Evolutionary conservation across 2,797 vertebrate species (phyloP).

Genomic region (Orientallactaga sibirica): DNA sequence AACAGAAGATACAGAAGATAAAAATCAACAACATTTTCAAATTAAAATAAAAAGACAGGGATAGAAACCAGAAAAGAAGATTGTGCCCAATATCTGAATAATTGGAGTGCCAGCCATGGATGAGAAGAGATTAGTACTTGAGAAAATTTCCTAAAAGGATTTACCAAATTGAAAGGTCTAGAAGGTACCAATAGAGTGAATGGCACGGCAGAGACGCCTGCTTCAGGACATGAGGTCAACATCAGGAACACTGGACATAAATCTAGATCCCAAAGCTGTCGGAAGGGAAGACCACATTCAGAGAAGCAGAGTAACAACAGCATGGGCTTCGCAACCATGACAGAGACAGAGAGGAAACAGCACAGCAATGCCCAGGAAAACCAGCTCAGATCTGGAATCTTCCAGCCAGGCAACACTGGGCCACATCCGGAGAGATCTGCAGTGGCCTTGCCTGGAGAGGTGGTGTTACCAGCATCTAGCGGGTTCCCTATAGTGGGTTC

Average conservation of each 20-base stretch:
- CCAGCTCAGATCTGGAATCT: background rate
- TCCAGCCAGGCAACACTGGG: background rate
- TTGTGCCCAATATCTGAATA: background rate
- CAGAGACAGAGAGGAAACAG: background rate
- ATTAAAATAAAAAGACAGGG: constrained; percentile 62
- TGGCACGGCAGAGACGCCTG: background rate
- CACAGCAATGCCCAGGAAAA: background rate
- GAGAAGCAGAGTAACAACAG: background rate
- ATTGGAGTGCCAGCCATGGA: background rate
- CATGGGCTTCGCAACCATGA: background rate
- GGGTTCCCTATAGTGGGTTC: background rate
- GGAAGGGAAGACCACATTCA: background rate
- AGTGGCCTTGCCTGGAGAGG: background rate
- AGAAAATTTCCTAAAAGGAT: constrained; percentile 41
- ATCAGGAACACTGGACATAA: background rate
- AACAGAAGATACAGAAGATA: background rate
- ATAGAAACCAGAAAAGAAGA: constrained; percentile 32
- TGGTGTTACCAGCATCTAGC: background rate
- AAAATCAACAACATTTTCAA: constrained; percentile 49
- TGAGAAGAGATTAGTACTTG: constrained; percentile 29
- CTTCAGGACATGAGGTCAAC: background rate
- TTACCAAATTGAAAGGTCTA: background rate
- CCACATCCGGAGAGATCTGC: background rate
- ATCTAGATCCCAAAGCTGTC: background rate
- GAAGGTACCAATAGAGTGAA: background rate